Conservation (phyloP, 2,888 invertebrate genomes). For the Spialia ferax region DNA sequence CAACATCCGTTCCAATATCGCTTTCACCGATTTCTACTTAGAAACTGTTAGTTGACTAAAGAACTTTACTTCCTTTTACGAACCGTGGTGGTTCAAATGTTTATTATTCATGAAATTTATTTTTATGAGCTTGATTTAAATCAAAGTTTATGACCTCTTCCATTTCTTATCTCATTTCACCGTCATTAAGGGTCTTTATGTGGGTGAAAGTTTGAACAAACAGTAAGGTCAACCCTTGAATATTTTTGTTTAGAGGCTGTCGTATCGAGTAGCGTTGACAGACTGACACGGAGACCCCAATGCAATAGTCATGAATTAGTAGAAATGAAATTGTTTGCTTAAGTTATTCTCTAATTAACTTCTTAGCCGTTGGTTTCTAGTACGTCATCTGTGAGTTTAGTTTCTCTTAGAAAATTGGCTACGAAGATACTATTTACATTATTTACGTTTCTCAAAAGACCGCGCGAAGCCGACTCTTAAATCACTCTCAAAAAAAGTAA, state of each 20-base stretch:
- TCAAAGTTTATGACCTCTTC: too few species aligned
- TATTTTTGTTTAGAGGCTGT: slow-evolving; percentile 36
- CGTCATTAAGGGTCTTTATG: slow-evolving; percentile 21
- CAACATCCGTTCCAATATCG: slow-evolving; percentile 29
- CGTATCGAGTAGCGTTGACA: slow-evolving; percentile 27
- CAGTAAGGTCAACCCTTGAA: slow-evolving; percentile 37
- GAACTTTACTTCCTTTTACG: neutral
- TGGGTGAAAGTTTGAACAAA: slow-evolving; percentile 32
- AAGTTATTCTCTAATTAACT: slow-evolving; percentile 31
- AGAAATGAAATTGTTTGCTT: slow-evolving; percentile 22
- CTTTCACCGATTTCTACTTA: slow-evolving; percentile 38
- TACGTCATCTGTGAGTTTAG: neutral
- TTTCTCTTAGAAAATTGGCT: neutral
- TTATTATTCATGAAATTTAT: neutral
- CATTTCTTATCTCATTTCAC: too few species aligned
- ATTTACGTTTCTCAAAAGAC: neutral
- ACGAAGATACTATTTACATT: neutral
- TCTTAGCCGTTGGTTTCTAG: slow-evolving; percentile 10
- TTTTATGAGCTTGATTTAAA: too few species aligned
- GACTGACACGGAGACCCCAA: slow-evolving; percentile 35
- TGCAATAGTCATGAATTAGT: slow-evolving; percentile 37
- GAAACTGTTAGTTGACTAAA: slow-evolving; percentile 16
- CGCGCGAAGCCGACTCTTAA: neutral
- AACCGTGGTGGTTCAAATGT: neutral
- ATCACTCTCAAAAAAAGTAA: too few species aligned